Evolutionary conservation across 2,888 invertebrate species (phyloP), one percentile per base, ranked within the genome.

Genomic region (Piscicola geometra): DNA sequence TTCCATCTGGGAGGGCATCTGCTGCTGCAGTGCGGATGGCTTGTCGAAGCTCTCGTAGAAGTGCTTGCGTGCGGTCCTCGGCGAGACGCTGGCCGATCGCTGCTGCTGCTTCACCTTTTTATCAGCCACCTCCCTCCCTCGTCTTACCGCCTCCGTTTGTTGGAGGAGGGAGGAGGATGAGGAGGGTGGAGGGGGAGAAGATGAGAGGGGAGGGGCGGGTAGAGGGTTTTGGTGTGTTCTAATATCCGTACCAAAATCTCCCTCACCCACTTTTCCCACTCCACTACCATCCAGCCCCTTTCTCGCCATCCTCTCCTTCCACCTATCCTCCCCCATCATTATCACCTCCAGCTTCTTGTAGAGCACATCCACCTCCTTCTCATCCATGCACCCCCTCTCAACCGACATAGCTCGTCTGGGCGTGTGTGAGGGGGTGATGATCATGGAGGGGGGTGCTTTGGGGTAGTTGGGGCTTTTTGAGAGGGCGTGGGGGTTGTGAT

Each of bases 381-480:
- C 30, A 18, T 3, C 52, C 64, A n/a, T 77, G 52, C 12, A 1
- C 1, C 69, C 71, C 18, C 79, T 71, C 35, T 79, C 79, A 25
- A 78, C 76, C 32, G 79, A 79, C 18, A 68, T 70, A 1, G 72
- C 78, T 33, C 80, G 33, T 30, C 30, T 35, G n/a, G 80, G 80
- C 18, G 78, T 80, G 30, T 78, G 77, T 1, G 81, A 81, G 3
- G 82, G 81, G 5, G 82, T 81, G 75, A 84, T 81, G 76, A 83
- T 80, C 79, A 83, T 83, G 76, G 82, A 82, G 12, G 83, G 83
- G 5, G 83, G 83, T 1, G 83, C 83, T 60, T 80, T 80, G 0
- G 78, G 82, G 77, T 79, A 82, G 21, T 52, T 32, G 18, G n/a
- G 25, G 32, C 21, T 2, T 33, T 21, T 18, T n/a, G 21, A 3